Percentiles rank a stretch among this genome's conserved stretches.
These are phyloP conservation scores for Rhinoptilus africanus DNA, from an alignment of 2,113 vertebrate genomes.

Conservation along the genomic window DNA sequence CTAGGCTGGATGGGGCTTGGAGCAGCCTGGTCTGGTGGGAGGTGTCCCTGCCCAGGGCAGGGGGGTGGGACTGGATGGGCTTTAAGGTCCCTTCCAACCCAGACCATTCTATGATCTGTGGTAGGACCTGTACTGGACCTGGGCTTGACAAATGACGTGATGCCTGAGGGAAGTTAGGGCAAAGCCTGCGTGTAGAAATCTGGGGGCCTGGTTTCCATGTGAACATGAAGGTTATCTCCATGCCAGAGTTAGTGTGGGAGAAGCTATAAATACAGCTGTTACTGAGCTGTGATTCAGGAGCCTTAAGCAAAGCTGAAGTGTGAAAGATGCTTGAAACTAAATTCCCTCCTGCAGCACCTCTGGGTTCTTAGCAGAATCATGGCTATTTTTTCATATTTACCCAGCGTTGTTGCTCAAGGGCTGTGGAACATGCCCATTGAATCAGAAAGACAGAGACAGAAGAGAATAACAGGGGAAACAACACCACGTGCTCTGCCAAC, in stretches of 20 bases:
- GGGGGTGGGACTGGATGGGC: too few species aligned
- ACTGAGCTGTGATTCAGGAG: background rate
- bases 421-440: background rate
- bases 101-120: background rate
- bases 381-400: background rate
- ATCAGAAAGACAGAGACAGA: background rate
- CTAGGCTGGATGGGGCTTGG: too few species aligned
- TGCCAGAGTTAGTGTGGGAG: background rate
- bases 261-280: background rate
- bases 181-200: background rate
- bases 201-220: background rate
- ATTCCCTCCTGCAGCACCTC: background rate
- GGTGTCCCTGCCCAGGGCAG: too few species aligned
- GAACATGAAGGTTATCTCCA: background rate
- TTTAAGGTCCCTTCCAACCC: too few species aligned
- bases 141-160: background rate
- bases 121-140: background rate
- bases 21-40: too few species aligned
- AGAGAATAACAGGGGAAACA: background rate
- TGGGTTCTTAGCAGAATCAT: background rate
- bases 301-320: background rate
- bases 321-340: background rate
- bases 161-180: background rate
- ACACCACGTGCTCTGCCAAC: conserved; percentile 7
- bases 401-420: background rate